Percentiles rank a stretch among this genome's conserved stretches.
Evolutionary conservation across 2,888 invertebrate species (phyloP).

Genomic region (Blastobasis adustella): DNA sequence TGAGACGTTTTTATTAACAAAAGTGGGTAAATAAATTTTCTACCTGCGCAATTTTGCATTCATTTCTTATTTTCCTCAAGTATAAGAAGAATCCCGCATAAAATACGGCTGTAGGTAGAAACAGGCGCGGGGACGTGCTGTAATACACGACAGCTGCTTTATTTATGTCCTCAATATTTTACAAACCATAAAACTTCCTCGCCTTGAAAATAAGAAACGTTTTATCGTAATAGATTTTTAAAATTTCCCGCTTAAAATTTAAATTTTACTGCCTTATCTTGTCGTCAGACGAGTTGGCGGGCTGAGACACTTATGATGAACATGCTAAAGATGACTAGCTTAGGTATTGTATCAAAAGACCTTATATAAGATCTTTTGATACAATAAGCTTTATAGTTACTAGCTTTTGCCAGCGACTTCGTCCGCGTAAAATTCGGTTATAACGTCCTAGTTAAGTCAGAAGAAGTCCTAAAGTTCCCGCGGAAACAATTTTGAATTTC

Average conservation of each 20-base stretch:
- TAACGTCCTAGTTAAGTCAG: no score
- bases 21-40: not conserved
- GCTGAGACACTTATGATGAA: no score
- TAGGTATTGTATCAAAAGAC: no score
- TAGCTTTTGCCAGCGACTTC: not conserved
- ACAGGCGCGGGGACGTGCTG: conserved; percentile 57
- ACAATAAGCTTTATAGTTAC: not conserved
- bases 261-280: not conserved
- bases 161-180: conserved; percentile 72
- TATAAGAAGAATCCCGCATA: conserved; percentile 57
- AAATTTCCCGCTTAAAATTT: conserved; percentile 28
- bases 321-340: no score
- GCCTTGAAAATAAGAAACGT: conserved; percentile 62
- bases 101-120: conserved; percentile 59
- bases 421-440: not conserved
- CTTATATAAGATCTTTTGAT: no score
- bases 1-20: no score
- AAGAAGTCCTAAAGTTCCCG: no score
- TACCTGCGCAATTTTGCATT: conserved; percentile 40
- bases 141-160: conserved; percentile 64
- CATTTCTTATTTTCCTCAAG: conserved; percentile 58
- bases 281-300: not conserved
- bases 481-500: no score
- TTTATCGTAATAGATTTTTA: conserved; percentile 62
- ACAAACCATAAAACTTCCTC: conserved; percentile 69